Evolutionary conservation across 2,113 vertebrate species (phyloP), one percentile per base, ranked within the genome.

Genomic region (Cephalopterus ornatus): DNA sequence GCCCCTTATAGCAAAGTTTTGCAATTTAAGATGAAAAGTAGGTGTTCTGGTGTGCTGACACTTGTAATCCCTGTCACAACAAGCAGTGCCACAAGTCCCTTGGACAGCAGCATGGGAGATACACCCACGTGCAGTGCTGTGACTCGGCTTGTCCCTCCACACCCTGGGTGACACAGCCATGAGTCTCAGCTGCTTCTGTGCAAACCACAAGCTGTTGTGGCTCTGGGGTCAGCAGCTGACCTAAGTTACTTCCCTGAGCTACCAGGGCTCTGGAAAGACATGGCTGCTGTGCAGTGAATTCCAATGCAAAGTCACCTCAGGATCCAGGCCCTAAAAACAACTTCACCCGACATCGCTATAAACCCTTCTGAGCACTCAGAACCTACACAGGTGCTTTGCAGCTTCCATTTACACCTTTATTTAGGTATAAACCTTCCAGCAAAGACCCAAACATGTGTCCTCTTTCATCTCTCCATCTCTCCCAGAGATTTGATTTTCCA

Each of bases 41-140:
- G 79, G 88, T 32, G 44, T 80, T 85, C 68, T 58, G 37, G 59
- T 27, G 30, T 30, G 53, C 42, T 88, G 79, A 73, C 59, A 83
- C 13, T 35, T 80, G 79, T 70, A 90, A 94, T 86, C 85, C 67
- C 41, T 83, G 75, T 74, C 73, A 68, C 15, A 73, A 62, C 26
- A 22, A 68, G 58, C 35, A 88, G n/a, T 9, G 27, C 49, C 75
- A 61, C 78, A 76, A 65, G 70, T 30, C 75, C 71, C 63, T 79
- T 66, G 2, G 8, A 53, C 7, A 50, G 6, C 39, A 72, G 70
- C 52, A 37, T 30, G 1, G 5, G 35, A 76, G 52, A n/a, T 67
- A 19, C 6, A 10, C 11, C 70, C 16, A 20, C 20, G 3, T 2
- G 28, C 1, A 0, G 28, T 5, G 26, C 80, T 21, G 27, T 0